Base-by-base conservation (phyloP, 2,888 invertebrate species). In the Lasioglossum leucozonium region DNA sequence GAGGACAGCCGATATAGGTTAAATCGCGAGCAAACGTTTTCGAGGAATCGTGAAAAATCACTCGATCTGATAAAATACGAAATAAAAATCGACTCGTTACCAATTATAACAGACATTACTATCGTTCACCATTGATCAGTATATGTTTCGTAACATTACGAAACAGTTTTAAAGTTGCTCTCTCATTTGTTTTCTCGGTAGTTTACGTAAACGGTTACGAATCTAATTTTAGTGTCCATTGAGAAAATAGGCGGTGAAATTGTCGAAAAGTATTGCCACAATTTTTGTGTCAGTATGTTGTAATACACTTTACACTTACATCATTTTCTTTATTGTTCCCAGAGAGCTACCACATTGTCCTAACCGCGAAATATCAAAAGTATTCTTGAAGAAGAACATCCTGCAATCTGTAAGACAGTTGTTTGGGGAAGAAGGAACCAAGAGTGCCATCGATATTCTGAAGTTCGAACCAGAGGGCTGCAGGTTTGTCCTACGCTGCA, bases 381-480 rank as follows among this genome's bases (percentile, higher is more conserved):
- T 95, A 4, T 96, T 95, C 90, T 95, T 97, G 83, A 96, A 96
- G 91, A 96, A 96, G 73, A 96, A 96, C 92, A 95, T 97, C 85
- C 93, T 90, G 47, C 71, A 88, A 71, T 82, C 79, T 0, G 18
- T 89, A 2, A 82, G 18, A 0, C 76, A 76, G 62, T 30, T 87
- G 6, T 85, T 86, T 0, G 87, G 89, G 0, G 89, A 88, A 40
- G 79, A 83, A 67, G 85, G 88, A 40, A 37, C 75, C 40, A 89
- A 77, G 95, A 80, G 96, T 42, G 94, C 94, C 47, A 93, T 97
- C 42, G 96, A 97, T 86, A 91, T 97, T 22, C 88, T 97, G 4
- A 96, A 96, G 91, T 97, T 96, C 90, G 94, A 96, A 89, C 87
- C 94, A 0, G 77, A 91, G 0, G 92, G 94, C 5, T 94, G 91